Base-by-base conservation (phyloP, 1,140 invertebrate species). In the Diorhabda elongata region DNA sequence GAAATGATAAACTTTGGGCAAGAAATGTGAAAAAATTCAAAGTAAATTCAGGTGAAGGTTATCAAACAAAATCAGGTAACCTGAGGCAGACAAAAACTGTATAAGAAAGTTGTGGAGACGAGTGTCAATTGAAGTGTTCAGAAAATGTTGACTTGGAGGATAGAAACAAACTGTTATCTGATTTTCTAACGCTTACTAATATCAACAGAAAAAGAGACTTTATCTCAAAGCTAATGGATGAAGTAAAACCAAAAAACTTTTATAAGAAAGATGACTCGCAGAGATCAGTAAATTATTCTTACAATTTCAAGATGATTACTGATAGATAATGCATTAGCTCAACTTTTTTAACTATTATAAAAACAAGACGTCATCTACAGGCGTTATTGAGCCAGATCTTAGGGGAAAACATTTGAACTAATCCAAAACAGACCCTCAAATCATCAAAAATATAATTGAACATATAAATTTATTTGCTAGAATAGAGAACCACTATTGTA, bases 41-140 rank as follows among this genome's bases (percentile, higher is more conserved):
- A 57, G 56, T 57, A 57, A 57, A 57, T 57, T 57, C 56, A 57
- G 56, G 56, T 57, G 56, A 57, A 57, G 56, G 9, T 57, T 57
- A 57, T 57, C 56, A 57, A 57, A 57, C 56, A 57, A 57, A 57
- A 57, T 57, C 56, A 57, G 56, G 56, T 57, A 57, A 57, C 56
- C 56, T 57, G 56, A 57, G 11, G 56, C 56, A 57, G 56, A 11
- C 56, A 57, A 57, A 57, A 57, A 57, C 56, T 57, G 56, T 57
- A 57, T n/a, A 57, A 57, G 56, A 57, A 57, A 11, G 56, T 57
- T 57, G 56, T 57, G 56, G 56, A 57, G 56, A 57, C 56, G 11
- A 57, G 56, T 57, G 56, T 57, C 9, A 57, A 57, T 57, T 57
- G 11, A 57, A 57, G 56, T 57, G 56, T 57, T 57, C 56, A 57